phyloP scores from a whole-genome alignment of 2,888 invertebrate species.

The Brachyptera risi region DNA sequence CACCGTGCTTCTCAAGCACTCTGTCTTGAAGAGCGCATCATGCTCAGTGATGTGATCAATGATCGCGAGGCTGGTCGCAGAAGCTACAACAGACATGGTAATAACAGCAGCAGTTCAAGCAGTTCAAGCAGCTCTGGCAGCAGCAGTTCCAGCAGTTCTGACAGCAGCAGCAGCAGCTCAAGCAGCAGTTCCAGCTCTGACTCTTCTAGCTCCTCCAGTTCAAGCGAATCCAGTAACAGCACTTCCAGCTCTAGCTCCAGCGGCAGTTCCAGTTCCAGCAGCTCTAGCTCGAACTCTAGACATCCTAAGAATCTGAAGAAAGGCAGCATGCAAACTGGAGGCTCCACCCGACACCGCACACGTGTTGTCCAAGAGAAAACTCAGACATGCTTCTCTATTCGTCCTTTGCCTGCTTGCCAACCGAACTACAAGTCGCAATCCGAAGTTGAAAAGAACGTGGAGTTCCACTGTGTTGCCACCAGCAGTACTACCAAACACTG shows the following conservation, averaged over 20 bases:
- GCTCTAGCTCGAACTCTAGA: constrained; percentile 3
- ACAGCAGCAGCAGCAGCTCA: constrained; percentile 21
- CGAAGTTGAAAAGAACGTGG: constrained; percentile 47
- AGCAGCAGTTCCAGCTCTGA: constrained; percentile 5
- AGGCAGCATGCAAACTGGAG: constrained; percentile 9
- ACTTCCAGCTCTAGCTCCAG: no score
- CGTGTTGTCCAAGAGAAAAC: constrained; percentile 40
- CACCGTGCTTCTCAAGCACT: constrained; percentile 45
- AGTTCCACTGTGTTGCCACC: constrained; percentile 45
- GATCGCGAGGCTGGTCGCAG: constrained; percentile 42
- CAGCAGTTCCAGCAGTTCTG: constrained; percentile 38
- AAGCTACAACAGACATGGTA: constrained; percentile 30
- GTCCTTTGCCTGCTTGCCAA: constrained; percentile 54
- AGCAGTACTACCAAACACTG: constrained; percentile 39
- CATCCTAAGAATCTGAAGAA: not conserved
- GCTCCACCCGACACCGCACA: constrained; percentile 33
- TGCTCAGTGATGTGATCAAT: constrained; percentile 46
- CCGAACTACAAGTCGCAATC: constrained; percentile 47
- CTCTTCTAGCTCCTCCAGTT: not conserved
- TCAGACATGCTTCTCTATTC: constrained; percentile 59
- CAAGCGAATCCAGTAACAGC: no score
- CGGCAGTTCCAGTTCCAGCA: no score
- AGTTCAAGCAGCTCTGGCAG: constrained; percentile 42
- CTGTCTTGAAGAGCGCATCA: constrained; percentile 41
- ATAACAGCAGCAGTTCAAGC: constrained; percentile 26